A percentile compares a stretch with the other conserved stretches of the same genome.
Evolutionary conservation across 2,113 vertebrate species (phyloP).

Genomic region (Apodemus speciosus): DNA sequence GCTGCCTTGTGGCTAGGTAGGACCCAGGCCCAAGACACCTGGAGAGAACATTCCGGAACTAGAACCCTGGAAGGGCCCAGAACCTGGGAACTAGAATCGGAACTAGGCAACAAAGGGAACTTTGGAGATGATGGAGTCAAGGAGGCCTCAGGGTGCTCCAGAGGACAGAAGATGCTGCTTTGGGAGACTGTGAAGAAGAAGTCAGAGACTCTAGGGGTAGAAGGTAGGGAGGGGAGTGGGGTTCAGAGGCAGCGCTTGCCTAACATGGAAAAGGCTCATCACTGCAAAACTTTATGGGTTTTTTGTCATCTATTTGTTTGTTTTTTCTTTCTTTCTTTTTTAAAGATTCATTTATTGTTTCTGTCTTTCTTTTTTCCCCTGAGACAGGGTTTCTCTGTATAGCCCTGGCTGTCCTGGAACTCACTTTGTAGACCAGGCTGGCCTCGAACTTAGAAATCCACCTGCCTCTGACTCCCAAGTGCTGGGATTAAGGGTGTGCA

Average conservation of each 20-base stretch:
- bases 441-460: too few relatives aligned
- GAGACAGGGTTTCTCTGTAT: too few relatives aligned
- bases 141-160: not conserved
- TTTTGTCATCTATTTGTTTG: not conserved
- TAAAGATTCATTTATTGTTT: too few relatives aligned
- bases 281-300: not conserved
- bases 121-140: not conserved
- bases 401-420: too few relatives aligned
- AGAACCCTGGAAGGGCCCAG: slow-evolving; percentile 59
- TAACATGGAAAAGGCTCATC: not conserved
- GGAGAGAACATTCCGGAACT: slow-evolving; percentile 68
- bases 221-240: not conserved
- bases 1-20: not conserved
- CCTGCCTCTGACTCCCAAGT: too few relatives aligned
- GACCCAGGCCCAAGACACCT: slow-evolving; percentile 32
- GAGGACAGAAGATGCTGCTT: not conserved
- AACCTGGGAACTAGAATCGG: slow-evolving; percentile 52
- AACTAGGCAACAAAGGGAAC: slow-evolving; percentile 74
- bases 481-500: too few relatives aligned
- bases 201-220: too few relatives aligned
- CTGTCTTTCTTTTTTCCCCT: too few relatives aligned
- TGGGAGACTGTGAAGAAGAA: not conserved
- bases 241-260: not conserved
- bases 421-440: too few relatives aligned
- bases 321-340: too few relatives aligned